Evolutionary conservation across 1,140 invertebrate species (phyloP).

Genomic region (Hyphantria cunea): DNA sequence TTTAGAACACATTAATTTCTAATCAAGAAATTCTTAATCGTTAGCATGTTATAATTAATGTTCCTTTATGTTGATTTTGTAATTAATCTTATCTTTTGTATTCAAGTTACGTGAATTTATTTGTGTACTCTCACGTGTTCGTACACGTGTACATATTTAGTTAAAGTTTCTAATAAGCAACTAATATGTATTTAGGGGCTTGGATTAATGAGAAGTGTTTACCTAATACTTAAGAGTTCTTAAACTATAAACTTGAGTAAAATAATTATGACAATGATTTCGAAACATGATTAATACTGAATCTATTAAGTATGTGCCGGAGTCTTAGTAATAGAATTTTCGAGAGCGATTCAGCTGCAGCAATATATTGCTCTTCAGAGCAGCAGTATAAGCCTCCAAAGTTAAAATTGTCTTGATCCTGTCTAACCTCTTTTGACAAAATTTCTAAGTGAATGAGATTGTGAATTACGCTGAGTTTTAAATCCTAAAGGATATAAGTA

Average conservation of each 20-base stretch:
- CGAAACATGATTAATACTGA: too few species aligned
- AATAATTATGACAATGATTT: neutral
- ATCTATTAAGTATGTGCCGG: too few species aligned
- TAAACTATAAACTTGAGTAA: conserved; percentile 22
- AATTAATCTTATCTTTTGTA: conserved; percentile 26
- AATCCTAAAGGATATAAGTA: too few species aligned
- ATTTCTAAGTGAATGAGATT: too few species aligned
- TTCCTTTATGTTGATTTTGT: conserved; percentile 16
- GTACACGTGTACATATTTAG: neutral
- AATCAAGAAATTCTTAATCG: conserved; percentile 11
- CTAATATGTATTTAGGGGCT: conserved; percentile 17
- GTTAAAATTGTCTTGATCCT: too few species aligned
- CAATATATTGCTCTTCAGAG: too few species aligned
- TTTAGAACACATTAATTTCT: conserved; percentile 14
- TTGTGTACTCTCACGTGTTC: neutral
- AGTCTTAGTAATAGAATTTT: too few species aligned
- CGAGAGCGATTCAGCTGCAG: too few species aligned
- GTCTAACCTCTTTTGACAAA: too few species aligned
- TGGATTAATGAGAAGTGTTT: conserved; percentile 23
- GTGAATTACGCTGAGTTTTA: too few species aligned
- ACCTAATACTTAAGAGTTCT: neutral
- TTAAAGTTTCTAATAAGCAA: neutral
- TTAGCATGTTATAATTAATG: neutral
- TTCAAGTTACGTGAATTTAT: conserved; percentile 21
- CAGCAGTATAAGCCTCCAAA: too few species aligned